These are phyloP conservation scores for Erynnis tages DNA, from an alignment of 2,888 invertebrate species.

Conservation along the genomic window DNA sequence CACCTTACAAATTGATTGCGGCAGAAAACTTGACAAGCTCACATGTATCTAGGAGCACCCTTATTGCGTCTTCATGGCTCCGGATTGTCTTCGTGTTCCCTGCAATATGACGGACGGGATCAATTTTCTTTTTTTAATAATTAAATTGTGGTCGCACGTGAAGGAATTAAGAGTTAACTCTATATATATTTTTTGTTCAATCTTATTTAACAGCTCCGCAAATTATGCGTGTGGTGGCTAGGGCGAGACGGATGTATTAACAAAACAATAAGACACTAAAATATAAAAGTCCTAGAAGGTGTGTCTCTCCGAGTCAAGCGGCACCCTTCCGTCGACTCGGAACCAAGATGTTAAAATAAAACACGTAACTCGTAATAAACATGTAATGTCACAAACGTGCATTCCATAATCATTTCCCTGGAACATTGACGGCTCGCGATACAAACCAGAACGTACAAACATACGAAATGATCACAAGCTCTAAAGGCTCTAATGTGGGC, in stretches of 20 bases:
- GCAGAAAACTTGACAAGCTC: neutral
- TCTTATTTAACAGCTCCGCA: no score
- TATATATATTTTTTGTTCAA: no score
- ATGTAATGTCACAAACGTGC: constrained; percentile 44
- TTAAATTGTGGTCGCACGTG: no score
- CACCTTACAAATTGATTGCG: neutral
- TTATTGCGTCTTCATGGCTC: constrained; percentile 34
- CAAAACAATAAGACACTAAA: no score
- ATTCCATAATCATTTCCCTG: neutral
- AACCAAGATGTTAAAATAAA: constrained; percentile 40
- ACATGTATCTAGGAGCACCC: constrained; percentile 22
- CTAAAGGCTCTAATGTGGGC: constrained; percentile 7
- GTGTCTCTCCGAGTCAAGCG: neutral
- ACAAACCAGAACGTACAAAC: constrained; percentile 10
- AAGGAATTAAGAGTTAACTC: no score
- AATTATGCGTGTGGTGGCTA: no score
- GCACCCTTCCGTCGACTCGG: neutral
- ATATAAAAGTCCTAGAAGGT: no score
- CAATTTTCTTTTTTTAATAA: neutral
- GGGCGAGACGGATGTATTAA: no score
- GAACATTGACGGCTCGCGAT: constrained; percentile 5
- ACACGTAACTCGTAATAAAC: constrained; percentile 49
- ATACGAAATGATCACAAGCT: constrained; percentile 15
- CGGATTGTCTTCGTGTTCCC: constrained; percentile 32
- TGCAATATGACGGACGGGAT: constrained; percentile 6